phyloP scores from a whole-genome alignment of 2,888 invertebrate genomes.

The Hybos culiciformis region DNA sequence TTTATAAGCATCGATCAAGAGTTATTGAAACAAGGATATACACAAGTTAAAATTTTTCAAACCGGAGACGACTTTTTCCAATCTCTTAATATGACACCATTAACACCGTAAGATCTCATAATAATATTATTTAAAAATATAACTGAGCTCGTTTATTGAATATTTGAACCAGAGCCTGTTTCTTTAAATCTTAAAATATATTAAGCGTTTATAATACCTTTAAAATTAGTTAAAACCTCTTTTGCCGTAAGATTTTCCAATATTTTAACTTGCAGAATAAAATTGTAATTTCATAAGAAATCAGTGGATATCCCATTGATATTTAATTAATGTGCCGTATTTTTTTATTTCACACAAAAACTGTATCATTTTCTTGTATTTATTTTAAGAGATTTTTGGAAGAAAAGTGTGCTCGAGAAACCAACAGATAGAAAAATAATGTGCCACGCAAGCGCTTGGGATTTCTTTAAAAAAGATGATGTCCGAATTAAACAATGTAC shows the following conservation, averaged over 20 bases:
- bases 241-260: too few relatives aligned
- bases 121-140: too few relatives aligned
- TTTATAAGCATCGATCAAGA: constrained; percentile 56
- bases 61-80: constrained; percentile 74
- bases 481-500: constrained; percentile 60
- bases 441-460: constrained; percentile 83
- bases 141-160: too few relatives aligned
- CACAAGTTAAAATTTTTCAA: constrained; percentile 60
- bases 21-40: constrained; percentile 58
- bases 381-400: constrained; percentile 55
- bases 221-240: too few relatives aligned
- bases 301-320: too few relatives aligned
- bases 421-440: constrained; percentile 56
- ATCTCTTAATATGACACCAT: constrained; percentile 62
- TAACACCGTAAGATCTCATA: constrained; percentile 40
- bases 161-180: too few relatives aligned
- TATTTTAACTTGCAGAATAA: too few relatives aligned
- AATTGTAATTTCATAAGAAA: too few relatives aligned
- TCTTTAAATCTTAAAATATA: too few relatives aligned
- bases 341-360: too few relatives aligned
- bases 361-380: neutral
- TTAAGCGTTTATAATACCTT: too few relatives aligned
- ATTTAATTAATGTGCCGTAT: too few relatives aligned
- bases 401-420: constrained; percentile 67
- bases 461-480: constrained; percentile 68